phyloP scores from a whole-genome alignment of 2,797 vertebrate species.

The Hydrophis major region DNA sequence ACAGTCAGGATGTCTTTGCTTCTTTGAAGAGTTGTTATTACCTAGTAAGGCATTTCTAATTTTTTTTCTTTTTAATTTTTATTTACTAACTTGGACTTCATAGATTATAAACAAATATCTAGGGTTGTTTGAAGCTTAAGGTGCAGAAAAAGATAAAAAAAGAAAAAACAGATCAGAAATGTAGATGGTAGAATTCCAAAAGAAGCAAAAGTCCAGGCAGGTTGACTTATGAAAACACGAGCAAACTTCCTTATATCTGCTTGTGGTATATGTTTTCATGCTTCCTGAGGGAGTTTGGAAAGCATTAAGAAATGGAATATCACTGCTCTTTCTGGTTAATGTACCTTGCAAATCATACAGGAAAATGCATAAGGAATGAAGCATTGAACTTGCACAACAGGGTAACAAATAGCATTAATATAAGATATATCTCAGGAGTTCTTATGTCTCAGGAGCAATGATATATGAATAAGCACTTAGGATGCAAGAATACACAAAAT shows the following conservation, averaged over 20 bases:
- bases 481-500: background rate
- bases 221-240: background rate
- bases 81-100: background rate
- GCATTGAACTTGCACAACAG: background rate
- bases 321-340: background rate
- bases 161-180: background rate
- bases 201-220: background rate
- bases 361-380: background rate
- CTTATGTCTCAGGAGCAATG: background rate
- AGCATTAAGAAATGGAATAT: background rate
- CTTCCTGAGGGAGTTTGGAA: background rate
- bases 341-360: background rate
- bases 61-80: background rate
- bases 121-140: background rate
- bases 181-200: background rate
- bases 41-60: background rate
- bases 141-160: background rate
- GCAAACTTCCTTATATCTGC: background rate
- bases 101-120: background rate
- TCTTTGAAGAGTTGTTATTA: background rate
- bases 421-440: background rate
- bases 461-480: background rate
- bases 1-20: background rate
- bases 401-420: background rate
- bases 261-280: background rate